Percentiles rank a stretch among this genome's conserved stretches.
phyloP scores from a whole-genome alignment of 2,797 vertebrate species.

The Rallus crepitans region DNA sequence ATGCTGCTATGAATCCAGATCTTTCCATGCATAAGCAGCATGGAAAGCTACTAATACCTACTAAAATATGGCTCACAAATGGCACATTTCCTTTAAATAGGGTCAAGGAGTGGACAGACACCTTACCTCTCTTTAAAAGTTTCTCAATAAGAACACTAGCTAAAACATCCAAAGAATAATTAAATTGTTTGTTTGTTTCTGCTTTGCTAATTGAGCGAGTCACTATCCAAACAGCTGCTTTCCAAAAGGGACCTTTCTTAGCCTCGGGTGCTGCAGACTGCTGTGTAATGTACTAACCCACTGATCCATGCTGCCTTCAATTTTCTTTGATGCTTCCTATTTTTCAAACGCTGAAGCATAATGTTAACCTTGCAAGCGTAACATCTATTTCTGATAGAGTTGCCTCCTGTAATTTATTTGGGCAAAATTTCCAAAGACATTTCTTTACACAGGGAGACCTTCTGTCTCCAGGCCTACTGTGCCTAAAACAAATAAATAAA shows the following conservation, averaged over 20 bases:
- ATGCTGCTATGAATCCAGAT: background rate
- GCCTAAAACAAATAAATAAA: background rate
- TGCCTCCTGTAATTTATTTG: background rate
- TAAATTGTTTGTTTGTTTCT: background rate
- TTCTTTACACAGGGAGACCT: background rate
- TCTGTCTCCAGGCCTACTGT: rapidly evolving
- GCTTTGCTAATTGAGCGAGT: background rate
- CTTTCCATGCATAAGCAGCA: background rate
- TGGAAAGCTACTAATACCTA: background rate
- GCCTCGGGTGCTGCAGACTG: background rate
- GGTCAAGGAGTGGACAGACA: background rate
- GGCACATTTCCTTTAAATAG: background rate
- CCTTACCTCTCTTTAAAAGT: background rate
- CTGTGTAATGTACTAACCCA: background rate
- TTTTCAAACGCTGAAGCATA: background rate
- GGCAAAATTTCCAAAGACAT: background rate
- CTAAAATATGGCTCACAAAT: background rate
- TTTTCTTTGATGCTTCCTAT: background rate
- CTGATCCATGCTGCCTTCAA: conserved; percentile 16
- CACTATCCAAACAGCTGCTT: background rate
- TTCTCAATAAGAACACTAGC: background rate
- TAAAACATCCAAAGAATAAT: background rate
- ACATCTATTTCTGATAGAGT: background rate
- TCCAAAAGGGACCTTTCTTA: background rate
- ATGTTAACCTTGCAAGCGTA: conserved; percentile 11